These are phyloP conservation scores for Anastrepha obliqua DNA, from an alignment of 1,140 invertebrate genomes.

Conservation along the genomic window DNA sequence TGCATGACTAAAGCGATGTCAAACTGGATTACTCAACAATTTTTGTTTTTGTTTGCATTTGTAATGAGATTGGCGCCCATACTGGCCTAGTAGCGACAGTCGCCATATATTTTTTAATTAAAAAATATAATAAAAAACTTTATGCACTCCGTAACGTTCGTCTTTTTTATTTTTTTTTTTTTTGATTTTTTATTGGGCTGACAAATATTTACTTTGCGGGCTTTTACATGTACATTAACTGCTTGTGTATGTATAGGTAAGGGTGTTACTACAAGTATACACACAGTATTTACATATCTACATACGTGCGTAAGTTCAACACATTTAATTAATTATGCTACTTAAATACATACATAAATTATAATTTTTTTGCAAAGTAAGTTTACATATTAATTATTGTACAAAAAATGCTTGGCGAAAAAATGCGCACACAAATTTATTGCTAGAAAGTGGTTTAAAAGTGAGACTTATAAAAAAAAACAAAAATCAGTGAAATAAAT, in stretches of 20 bases:
- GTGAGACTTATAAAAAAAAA: slow-evolving; percentile 30
- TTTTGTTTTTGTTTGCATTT: background rate
- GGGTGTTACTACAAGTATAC: background rate
- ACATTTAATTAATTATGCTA: slow-evolving; percentile 48
- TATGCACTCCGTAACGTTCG: background rate
- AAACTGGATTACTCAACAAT: slow-evolving; percentile 37
- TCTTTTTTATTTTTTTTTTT: background rate
- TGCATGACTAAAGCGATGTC: slow-evolving; percentile 26
- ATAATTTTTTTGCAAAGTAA: background rate
- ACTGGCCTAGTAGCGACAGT: background rate
- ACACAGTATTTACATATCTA: background rate
- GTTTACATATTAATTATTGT: background rate
- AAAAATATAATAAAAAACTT: background rate
- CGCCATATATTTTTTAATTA: slow-evolving; percentile 50
- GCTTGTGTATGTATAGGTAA: background rate
- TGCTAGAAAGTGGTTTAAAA: slow-evolving; percentile 4
- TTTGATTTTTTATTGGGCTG: background rate
- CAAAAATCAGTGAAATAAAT: background rate
- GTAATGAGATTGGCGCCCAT: slow-evolving; percentile 30
- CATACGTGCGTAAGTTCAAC: background rate
- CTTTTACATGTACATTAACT: background rate
- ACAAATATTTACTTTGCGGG: slow-evolving; percentile 20
- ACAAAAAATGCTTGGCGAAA: background rate
- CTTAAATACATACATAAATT: slow-evolving; percentile 29
- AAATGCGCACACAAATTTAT: background rate